Base-by-base conservation (phyloP, 2,797 vertebrate species). In the Coluber constrictor region DNA sequence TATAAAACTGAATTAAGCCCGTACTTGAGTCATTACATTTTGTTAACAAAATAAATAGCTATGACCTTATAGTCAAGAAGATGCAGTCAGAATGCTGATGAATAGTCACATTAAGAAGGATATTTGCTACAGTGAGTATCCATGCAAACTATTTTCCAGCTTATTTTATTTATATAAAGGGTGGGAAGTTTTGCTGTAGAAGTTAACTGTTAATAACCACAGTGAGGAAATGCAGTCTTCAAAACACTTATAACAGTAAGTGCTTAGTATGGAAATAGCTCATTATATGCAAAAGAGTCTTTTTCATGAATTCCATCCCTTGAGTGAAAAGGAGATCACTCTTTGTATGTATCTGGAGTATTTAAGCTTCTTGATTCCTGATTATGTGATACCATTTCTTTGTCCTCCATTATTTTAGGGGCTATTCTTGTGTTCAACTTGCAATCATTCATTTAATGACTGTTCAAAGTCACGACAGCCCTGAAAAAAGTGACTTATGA, bases 81-180 rank as follows among this genome's bases (percentile, higher is more conserved):
- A 90, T 87, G 59, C n/a, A 87, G 55, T 43, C 32, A 61, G 25
- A 90, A 56, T 51, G 55, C 70, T 83, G 74, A 90, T 90, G 74
- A 86, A 66, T 9, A 51, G 5, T 90, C 63, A 43, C 23, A 27
- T 66, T 79, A 55, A 66, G 60, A 89, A 86, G 20, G 18, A 51
- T 54, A 61, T 90, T 92, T 43, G 51, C 88, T 86, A 29, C 59
- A 56, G 15, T 57, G 57, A 66, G 66, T 74, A 87, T 74, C 47
- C 10, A n/a, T 95, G 20, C 61, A 92, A n/a, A 90, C 74, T 61
- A 29, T 90, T 92, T 87, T 60, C 32, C 61, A 47, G 20, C 29
- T 61, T 32, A 51, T 47, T 5, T 23, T 91, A 25, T 89, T 90
- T 86, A 57, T 87, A 55, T 93, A 63, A 74, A 90, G 27, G 0